A percentile compares a stretch with the other conserved stretches of the same genome.
These are phyloP conservation scores for Sternotherus odoratus DNA, from an alignment of 2,797 vertebrate species.

Conservation along the genomic window DNA sequence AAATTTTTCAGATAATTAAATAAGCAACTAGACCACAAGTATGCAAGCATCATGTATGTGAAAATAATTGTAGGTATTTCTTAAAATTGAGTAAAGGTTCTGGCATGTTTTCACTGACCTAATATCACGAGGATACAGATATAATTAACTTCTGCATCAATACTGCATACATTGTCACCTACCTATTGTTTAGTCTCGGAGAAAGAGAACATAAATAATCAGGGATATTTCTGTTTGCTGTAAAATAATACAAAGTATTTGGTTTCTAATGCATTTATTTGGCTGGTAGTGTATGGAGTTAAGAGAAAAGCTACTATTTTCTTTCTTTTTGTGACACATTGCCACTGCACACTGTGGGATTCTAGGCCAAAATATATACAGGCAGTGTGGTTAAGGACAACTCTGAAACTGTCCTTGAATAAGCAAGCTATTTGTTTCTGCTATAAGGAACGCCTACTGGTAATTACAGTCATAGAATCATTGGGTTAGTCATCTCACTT, in stretches of 20 bases:
- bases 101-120: not conserved
- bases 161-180: not conserved
- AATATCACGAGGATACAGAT: not conserved
- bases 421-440: not conserved
- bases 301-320: not conserved
- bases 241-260: not conserved
- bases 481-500: not conserved
- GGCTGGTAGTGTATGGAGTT: not conserved
- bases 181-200: too few species aligned
- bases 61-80: not conserved
- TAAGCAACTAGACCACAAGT: not conserved
- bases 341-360: not conserved
- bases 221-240: not conserved
- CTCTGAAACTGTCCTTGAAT: not conserved
- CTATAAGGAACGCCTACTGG: not conserved
- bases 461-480: not conserved
- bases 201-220: not conserved
- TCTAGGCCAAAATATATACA: not conserved
- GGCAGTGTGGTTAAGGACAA: not conserved
- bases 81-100: not conserved
- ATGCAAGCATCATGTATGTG: not conserved
- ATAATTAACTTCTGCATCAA: not conserved
- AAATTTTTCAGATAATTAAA: not conserved
- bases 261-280: not conserved
- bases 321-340: not conserved